phyloP scores from a whole-genome alignment of 1,140 invertebrate genomes.

The Drosophila ficusphila region DNA sequence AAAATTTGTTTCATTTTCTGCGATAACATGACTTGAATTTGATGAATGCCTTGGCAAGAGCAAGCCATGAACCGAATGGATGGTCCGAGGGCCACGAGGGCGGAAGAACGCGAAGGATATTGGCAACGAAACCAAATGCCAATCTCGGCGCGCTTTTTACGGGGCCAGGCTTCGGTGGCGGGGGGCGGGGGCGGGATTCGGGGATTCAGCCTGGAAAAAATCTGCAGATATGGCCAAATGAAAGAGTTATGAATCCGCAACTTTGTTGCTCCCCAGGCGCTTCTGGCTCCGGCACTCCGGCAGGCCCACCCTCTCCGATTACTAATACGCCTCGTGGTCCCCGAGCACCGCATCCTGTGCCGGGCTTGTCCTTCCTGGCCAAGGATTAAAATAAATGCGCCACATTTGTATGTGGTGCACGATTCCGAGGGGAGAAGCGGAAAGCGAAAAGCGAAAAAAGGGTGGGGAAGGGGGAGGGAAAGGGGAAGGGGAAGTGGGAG shows the following conservation, averaged over 20 bases:
- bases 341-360: constrained; percentile 8
- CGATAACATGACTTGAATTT: constrained; percentile 83
- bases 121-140: constrained; percentile 80
- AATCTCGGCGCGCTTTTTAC: constrained; percentile 76
- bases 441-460: too few species aligned
- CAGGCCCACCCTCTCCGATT: constrained; percentile 50
- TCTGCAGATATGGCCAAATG: constrained; percentile 79
- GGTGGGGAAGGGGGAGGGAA: too few species aligned
- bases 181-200: not conserved
- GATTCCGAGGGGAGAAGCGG: constrained; percentile 9
- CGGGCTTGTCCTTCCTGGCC: constrained; percentile 14
- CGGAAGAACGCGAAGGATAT: constrained; percentile 63
- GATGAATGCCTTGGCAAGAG: constrained; percentile 78
- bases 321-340: constrained; percentile 68
- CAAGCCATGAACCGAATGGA: constrained; percentile 25
- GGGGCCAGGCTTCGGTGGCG: constrained; percentile 27
- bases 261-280: constrained; percentile 66
- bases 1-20: constrained; percentile 83
- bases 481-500: not conserved
- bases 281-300: constrained; percentile 48
- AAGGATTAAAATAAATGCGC: constrained; percentile 78
- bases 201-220: constrained; percentile 49
- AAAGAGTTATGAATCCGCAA: constrained; percentile 82
- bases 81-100: not conserved
- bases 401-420: constrained; percentile 76